Conservation (phyloP, 2,113 vertebrate species). For the Catagonus wagneri region DNA sequence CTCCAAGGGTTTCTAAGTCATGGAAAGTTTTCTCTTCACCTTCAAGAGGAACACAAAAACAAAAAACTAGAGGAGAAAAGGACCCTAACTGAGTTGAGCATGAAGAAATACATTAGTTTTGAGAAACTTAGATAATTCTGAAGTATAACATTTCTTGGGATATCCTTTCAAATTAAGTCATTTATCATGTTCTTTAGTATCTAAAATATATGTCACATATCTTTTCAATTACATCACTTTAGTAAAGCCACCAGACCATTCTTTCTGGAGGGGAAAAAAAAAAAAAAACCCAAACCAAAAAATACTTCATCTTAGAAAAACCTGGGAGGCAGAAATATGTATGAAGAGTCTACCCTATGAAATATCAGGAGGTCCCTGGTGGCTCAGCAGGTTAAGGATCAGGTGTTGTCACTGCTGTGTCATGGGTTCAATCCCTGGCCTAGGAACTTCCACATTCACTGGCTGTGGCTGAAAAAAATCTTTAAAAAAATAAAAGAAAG, state of each 20-base stretch:
- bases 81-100: constrained; percentile 8
- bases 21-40: constrained; percentile 41
- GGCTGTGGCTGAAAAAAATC: too few species aligned
- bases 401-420: too few species aligned
- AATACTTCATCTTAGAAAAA: background rate
- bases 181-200: background rate
- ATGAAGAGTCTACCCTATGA: background rate
- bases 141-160: background rate
- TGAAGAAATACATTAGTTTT: constrained; percentile 8
- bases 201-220: background rate
- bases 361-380: too few species aligned
- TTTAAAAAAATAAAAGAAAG: background rate
- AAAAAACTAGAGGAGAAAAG: background rate
- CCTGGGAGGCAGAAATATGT: background rate
- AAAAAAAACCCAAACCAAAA: background rate
- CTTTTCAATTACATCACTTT: constrained; percentile 8
- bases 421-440: too few species aligned
- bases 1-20: background rate
- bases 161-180: constrained; percentile 44
- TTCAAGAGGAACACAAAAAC: background rate
- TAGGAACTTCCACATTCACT: too few species aligned
- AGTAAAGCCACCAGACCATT: background rate
- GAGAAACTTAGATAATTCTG: background rate
- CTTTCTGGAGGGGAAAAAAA: background rate
- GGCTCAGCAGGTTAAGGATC: too few species aligned